Base-by-base conservation (phyloP, 2,797 vertebrate species). In the Xenops minutus region DNA sequence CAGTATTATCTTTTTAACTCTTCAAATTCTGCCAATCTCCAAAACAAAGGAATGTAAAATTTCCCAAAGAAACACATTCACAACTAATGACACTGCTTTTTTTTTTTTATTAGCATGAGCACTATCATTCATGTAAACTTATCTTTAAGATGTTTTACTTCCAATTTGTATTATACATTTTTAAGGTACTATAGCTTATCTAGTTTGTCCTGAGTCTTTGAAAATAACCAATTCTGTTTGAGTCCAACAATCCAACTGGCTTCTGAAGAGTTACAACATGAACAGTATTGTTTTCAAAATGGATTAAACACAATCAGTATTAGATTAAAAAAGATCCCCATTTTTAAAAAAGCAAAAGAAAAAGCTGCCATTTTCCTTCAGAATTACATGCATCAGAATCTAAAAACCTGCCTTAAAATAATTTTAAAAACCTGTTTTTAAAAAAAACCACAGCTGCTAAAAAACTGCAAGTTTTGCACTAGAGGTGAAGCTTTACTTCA, bases 1-100 rank as follows among this genome's bases (percentile, higher is more conserved):
- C 98, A 69, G 93, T 98, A 98, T 98, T 98, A 98, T 97, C 41
- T 97, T 97, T 98, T 98, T 98, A 98, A 99, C 98, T 99, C 98
- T 98, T 99, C 98, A 97, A 98, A 98, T 96, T 98, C 95, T 96
- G 98, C 98, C 98, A 98, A 96, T 98, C 96, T 97, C 95, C 97
- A 97, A 98, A 98, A 97, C 93, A 98, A 97, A 98, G 98, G 98
- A 98, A 98, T 98, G 98, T 98, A 98, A 97, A 96, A 97, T 98
- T 98, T 98, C 92, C 97, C 97, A 97, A 98, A 98, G 95, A 98
- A 97, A 96, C 88, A 98, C 96, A 97, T 97, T 98, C 97, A 98
- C 94, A 96, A 97, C 96, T 96, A 93, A 95, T 92, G 95, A 96
- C 91, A 96, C 58, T 80, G 91, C 37, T 80, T 94, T 96, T 88